phyloP scores from a whole-genome alignment of 2,888 invertebrate species.

The Crematogaster levior region DNA sequence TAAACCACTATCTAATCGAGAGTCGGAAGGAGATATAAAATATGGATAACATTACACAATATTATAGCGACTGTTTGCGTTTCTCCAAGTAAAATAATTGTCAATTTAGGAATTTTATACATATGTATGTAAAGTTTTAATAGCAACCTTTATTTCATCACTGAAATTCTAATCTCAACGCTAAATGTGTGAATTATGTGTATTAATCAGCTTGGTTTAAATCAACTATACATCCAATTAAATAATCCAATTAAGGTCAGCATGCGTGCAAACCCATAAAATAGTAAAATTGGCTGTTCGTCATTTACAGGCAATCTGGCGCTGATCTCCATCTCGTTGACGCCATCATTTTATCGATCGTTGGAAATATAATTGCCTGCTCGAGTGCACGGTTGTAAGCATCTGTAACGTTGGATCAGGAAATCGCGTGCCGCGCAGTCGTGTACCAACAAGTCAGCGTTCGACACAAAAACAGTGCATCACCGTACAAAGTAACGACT shows the following conservation, averaged over 20 bases:
- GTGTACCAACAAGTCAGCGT: constrained; percentile 37
- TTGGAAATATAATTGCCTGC: constrained; percentile 69
- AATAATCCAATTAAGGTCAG: constrained; percentile 63
- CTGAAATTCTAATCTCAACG: constrained; percentile 8
- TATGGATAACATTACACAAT: constrained; percentile 1
- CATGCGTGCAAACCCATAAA: constrained; percentile 57
- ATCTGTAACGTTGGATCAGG: constrained; percentile 33
- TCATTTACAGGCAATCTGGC: constrained; percentile 58
- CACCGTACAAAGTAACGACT: constrained; percentile 27
- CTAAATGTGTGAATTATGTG: constrained; percentile 4
- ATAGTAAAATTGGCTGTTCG: constrained; percentile 62
- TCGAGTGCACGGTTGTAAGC: constrained; percentile 56
- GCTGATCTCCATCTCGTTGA: constrained; percentile 45
- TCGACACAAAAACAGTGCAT: constrained; percentile 37
- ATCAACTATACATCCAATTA: constrained; percentile 50
- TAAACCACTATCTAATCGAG: constrained; percentile 43
- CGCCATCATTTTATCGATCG: constrained; percentile 62
- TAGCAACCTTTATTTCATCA: background rate
- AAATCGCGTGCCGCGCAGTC: constrained; percentile 47
- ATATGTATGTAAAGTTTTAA: background rate
- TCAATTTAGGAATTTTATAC: background rate
- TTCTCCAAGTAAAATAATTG: background rate
- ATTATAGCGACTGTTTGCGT: background rate
- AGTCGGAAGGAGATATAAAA: background rate
- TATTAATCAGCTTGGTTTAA: constrained; percentile 25